Evolutionary conservation across 2,113 vertebrate genomes (phyloP).

Genomic region (Desmodus rotundus): DNA sequence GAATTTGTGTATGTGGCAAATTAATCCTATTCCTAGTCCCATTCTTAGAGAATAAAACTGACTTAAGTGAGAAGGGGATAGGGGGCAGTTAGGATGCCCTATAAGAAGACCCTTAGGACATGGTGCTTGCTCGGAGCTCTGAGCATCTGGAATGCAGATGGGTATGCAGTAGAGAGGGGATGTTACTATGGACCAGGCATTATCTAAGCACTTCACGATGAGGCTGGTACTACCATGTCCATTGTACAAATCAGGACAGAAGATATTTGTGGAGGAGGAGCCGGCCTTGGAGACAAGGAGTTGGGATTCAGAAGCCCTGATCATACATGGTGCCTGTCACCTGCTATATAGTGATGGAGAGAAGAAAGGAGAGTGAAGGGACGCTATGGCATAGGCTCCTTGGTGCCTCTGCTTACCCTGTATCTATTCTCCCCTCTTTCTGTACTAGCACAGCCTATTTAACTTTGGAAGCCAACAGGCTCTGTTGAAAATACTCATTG

Average conservation of each 20-base stretch:
- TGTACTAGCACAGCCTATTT: background rate
- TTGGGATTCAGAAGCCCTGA: background rate
- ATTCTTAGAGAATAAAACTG: background rate
- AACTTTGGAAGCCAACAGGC: background rate
- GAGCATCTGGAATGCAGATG: background rate
- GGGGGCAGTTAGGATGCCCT: background rate
- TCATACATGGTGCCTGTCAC: background rate
- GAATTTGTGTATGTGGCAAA: background rate
- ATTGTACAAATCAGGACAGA: background rate
- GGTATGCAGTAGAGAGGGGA: fast-evolving
- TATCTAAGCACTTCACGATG: background rate
- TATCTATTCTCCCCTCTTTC: background rate
- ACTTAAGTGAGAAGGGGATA: background rate
- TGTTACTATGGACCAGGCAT: background rate
- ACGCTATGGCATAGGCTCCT: background rate
- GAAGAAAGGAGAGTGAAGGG: background rate
- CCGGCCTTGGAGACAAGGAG: background rate
- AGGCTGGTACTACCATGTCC: background rate
- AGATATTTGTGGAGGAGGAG: background rate
- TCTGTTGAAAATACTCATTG: background rate
- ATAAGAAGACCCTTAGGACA: background rate
- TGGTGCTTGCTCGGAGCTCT: background rate
- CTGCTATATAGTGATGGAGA: fast-evolving
- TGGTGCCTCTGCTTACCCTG: background rate
- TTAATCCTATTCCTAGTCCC: background rate